Conservation (phyloP, 2,888 invertebrate species). For the Tetranychus piercei region DNA sequence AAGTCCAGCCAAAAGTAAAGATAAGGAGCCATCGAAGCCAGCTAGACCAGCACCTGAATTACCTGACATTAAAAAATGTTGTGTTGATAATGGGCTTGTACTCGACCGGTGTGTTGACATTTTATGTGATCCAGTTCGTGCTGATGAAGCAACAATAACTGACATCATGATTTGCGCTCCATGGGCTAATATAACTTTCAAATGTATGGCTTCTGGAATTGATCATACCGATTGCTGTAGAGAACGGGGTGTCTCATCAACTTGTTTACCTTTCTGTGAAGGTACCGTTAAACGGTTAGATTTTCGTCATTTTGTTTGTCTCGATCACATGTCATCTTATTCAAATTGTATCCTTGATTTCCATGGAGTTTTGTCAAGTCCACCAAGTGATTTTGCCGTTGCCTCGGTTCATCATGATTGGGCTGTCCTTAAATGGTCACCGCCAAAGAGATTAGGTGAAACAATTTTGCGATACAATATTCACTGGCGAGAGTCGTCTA, state of each 20-base stretch:
- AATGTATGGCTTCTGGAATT: conserved; percentile 55
- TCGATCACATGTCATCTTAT: conserved; percentile 60
- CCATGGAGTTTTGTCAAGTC: conserved; percentile 58
- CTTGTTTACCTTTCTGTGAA: conserved; percentile 56
- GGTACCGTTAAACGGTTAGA: conserved; percentile 59
- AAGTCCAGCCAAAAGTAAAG: conserved; percentile 35
- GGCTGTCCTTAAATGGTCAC: conserved; percentile 57
- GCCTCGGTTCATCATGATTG: conserved; percentile 55
- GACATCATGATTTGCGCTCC: conserved; percentile 76
- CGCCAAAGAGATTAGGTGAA: conserved; percentile 36
- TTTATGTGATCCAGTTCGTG: conserved; percentile 52
- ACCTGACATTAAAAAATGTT: conserved; percentile 56
- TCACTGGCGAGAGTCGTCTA: conserved; percentile 15
- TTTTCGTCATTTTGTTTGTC: conserved; percentile 61
- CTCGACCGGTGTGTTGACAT: conserved; percentile 54
- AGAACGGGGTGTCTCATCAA: conserved; percentile 50
- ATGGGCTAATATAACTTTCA: conserved; percentile 61
- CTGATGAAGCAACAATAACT: conserved; percentile 45
- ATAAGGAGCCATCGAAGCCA: conserved; percentile 36
- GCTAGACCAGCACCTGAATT: conserved; percentile 41
- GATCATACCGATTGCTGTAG: conserved; percentile 65
- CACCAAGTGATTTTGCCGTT: conserved; percentile 46
- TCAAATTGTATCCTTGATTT: conserved; percentile 63
- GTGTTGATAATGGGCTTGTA: conserved; percentile 49
- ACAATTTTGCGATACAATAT: conserved; percentile 17